Evolutionary conservation across 2,113 vertebrate species (phyloP).

Genomic region (Otis tarda): DNA sequence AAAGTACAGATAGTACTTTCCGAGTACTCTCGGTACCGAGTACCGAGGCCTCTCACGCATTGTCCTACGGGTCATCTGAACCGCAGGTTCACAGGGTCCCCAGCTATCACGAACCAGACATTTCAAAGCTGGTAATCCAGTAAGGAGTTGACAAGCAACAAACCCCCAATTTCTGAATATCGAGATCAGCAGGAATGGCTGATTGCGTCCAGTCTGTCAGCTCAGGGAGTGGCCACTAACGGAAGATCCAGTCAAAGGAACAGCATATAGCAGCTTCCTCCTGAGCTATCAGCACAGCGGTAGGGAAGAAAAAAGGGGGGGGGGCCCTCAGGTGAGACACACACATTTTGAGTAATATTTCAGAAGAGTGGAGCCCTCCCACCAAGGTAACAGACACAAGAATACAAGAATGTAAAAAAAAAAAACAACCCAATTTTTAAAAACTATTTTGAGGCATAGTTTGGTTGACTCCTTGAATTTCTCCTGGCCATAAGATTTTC

Average conservation of each 20-base stretch:
- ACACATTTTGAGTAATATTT: not conserved
- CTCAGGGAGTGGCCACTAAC: not conserved
- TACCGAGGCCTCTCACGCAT: not conserved
- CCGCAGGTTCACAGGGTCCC: not conserved
- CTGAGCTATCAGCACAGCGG: not conserved
- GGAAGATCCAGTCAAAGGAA: not conserved
- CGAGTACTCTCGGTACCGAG: too few species aligned
- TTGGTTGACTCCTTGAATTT: not conserved
- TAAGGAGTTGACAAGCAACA: not conserved
- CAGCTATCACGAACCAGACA: rapidly evolving
- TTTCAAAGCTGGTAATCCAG: not conserved
- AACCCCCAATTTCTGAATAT: rapidly evolving
- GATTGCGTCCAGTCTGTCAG: not conserved
- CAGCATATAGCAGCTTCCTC: not conserved
- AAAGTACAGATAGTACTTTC: not conserved
- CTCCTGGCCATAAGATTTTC: not conserved
- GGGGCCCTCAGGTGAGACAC: not conserved
- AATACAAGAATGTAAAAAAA: not conserved
- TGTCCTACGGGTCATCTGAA: not conserved
- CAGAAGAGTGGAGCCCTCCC: not conserved
- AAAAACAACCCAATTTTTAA: too few species aligned
- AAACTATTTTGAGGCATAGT: not conserved
- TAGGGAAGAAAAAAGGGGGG: too few species aligned
- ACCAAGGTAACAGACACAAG: not conserved
- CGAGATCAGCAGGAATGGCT: not conserved